A percentile compares a stretch with the other conserved stretches of the same genome.
These are phyloP conservation scores for Pseudomyrmex pallidus DNA, from an alignment of 1,140 invertebrate genomes.

Conservation along the genomic window DNA sequence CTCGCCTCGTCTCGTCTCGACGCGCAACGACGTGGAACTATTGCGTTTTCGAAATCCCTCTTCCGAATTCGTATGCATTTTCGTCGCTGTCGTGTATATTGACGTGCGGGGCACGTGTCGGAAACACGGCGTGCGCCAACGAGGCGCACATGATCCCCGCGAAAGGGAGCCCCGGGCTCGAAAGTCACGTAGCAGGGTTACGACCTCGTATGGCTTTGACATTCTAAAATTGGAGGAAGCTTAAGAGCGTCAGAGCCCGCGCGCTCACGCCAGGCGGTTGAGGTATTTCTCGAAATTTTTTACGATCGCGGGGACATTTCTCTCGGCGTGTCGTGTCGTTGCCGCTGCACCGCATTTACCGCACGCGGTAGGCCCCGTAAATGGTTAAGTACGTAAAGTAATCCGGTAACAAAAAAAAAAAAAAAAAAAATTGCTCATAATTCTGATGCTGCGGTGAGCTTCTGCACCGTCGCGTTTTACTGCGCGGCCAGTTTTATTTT, in stretches of 20 bases:
- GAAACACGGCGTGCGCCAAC: constrained; percentile 56
- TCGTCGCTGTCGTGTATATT: constrained; percentile 64
- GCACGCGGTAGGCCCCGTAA: not conserved
- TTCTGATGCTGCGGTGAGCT: constrained; percentile 8
- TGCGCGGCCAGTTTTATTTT: constrained; percentile 28
- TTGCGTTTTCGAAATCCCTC: constrained; percentile 63
- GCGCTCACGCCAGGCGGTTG: constrained; percentile 14
- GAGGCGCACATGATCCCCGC: constrained; percentile 65
- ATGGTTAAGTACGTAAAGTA: constrained; percentile 14
- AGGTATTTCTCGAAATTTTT: constrained; percentile 65
- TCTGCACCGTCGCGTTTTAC: constrained; percentile 12
- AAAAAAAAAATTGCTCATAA: constrained; percentile 40
- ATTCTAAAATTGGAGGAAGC: constrained; percentile 77
- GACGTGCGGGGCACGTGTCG: constrained; percentile 72
- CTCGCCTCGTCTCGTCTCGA: constrained; percentile 5
- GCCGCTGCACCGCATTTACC: not conserved
- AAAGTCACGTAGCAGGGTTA: constrained; percentile 74
- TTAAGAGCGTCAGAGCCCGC: constrained; percentile 64
- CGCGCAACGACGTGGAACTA: constrained; percentile 70
- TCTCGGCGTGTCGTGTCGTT: constrained; percentile 8
- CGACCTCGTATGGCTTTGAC: constrained; percentile 73
- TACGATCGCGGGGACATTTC: constrained; percentile 19
- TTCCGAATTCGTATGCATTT: constrained; percentile 64
- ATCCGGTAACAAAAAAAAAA: constrained; percentile 30
- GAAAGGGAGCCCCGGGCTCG: constrained; percentile 34